phyloP scores from a whole-genome alignment of 2,113 vertebrate species.

The Dromiciops gliroides region DNA sequence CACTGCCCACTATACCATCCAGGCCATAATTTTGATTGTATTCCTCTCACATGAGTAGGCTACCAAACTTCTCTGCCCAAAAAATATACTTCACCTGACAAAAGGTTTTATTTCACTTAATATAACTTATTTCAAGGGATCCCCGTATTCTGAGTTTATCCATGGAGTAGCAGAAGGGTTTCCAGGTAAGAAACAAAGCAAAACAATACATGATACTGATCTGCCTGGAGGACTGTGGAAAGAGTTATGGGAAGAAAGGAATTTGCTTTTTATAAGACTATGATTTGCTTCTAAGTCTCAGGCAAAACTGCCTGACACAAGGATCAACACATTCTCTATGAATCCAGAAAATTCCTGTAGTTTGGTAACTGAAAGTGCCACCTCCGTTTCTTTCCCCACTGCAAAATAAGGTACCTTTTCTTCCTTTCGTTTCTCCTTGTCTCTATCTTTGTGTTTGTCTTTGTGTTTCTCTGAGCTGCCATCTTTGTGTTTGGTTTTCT shows the following conservation, averaged over 20 bases:
- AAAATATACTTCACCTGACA: not conserved
- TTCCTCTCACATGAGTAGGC: not conserved
- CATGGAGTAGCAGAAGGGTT: not conserved
- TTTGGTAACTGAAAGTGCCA: constrained; percentile 16
- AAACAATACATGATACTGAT: not conserved
- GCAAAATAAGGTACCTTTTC: constrained; percentile 88
- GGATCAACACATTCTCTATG: not conserved
- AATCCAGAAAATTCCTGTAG: not conserved
- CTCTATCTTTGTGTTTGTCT: constrained; percentile 91
- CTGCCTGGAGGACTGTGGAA: not conserved
- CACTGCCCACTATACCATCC: not conserved
- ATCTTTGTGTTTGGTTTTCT: constrained; percentile 94
- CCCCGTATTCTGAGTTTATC: not conserved
- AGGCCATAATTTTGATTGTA: not conserved
- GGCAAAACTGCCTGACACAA: constrained; percentile 23
- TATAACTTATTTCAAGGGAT: constrained; percentile 24
- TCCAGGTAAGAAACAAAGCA: constrained; percentile 5
- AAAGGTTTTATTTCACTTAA: not conserved
- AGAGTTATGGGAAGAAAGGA: not conserved
- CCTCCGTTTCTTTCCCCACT: not conserved
- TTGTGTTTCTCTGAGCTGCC: constrained; percentile 93
- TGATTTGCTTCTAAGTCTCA: constrained; percentile 6
- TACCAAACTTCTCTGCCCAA: not conserved
- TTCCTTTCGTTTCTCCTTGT: constrained; percentile 95
- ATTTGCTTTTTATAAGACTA: constrained; percentile 26